Base-by-base conservation (phyloP, 2,797 vertebrate species). In the Limosa lapponica region DNA sequence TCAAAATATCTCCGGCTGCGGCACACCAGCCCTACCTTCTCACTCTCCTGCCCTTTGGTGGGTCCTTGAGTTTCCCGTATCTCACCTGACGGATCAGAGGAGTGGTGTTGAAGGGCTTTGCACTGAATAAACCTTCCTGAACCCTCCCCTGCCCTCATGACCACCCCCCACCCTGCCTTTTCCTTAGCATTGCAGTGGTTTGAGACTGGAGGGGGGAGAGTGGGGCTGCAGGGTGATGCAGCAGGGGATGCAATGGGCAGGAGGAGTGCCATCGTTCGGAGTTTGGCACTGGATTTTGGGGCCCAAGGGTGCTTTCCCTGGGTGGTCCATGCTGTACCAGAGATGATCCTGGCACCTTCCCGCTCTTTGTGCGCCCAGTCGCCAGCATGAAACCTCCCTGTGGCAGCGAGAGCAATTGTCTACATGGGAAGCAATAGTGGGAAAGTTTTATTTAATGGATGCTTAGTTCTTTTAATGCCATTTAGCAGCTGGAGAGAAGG, bases 361-460 rank as follows among this genome's bases (percentile, higher is more conserved):
- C 5, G 4, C 43, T 90, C 77, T 95, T 95, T 95, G 93, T 96
- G 82, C 2, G 4, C 69, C 73, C 81, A 87, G 90, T 91, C 18
- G 4, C 83, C 32, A 13, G 67, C 91, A 39, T 0, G 0, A 96
- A 96, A 90, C 67, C 65, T 94, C 89, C 95, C 85, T 0, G 28
- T 87, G 87, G 95, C 86, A 96, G 84, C 5, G 5, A 67, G 85
- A 95, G 87, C 92, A 94, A 95, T 97, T 97, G 96, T 93, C 89
- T 96, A 70, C 86, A 73, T 62, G 83, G 79, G 92, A 97, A 95
- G 96, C 95, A 95, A 94, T 91, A 94, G 96, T 61, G 94, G 88
- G 91, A 85, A 96, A 97, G 95, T 96, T 96, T 94, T 96, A 96
- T 96, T 96, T 97, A 96, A 96, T 97, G 93, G 87, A 89, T 94